These are phyloP conservation scores for Drosophila kikkawai DNA, from an alignment of 1,140 invertebrate species.

Conservation along the genomic window DNA sequence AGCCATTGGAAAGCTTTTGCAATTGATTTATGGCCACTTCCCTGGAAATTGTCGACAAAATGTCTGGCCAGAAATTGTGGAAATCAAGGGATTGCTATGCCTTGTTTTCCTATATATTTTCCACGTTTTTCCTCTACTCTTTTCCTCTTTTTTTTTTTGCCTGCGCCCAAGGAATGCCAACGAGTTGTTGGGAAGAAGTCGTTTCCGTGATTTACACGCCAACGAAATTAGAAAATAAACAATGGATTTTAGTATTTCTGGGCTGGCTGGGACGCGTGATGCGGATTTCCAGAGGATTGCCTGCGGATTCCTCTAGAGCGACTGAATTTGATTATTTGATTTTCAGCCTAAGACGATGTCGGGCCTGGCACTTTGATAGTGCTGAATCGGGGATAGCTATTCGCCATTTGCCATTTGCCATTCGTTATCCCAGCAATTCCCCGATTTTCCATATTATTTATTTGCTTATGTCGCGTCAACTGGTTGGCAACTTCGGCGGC, in stretches of 20 bases:
- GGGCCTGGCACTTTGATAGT: constrained; percentile 76
- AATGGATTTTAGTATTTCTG: constrained; percentile 74
- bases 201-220: constrained; percentile 81
- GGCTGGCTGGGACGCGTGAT: constrained; percentile 45
- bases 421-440: constrained; percentile 28
- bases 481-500: constrained; percentile 73
- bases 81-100: constrained; percentile 8
- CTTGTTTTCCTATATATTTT: constrained; percentile 11
- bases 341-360: constrained; percentile 57
- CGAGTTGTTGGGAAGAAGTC: constrained; percentile 64
- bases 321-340: constrained; percentile 65
- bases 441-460: constrained; percentile 54
- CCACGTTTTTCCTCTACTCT: constrained; percentile 8
- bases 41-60: constrained; percentile 82
- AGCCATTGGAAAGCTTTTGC: constrained; percentile 58
- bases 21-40: constrained; percentile 83
- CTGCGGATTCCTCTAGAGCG: constrained; percentile 7
- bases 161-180: constrained; percentile 37
- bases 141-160: not conserved
- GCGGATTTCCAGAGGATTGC: constrained; percentile 32
- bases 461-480: constrained; percentile 78
- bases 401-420: constrained; percentile 51
- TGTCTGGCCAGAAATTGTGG: constrained; percentile 64
- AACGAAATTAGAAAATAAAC: constrained; percentile 78
- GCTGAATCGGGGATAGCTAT: constrained; percentile 64